Evolutionary conservation across 2,888 invertebrate genomes (phyloP).

Genomic region (Pocota personata): DNA sequence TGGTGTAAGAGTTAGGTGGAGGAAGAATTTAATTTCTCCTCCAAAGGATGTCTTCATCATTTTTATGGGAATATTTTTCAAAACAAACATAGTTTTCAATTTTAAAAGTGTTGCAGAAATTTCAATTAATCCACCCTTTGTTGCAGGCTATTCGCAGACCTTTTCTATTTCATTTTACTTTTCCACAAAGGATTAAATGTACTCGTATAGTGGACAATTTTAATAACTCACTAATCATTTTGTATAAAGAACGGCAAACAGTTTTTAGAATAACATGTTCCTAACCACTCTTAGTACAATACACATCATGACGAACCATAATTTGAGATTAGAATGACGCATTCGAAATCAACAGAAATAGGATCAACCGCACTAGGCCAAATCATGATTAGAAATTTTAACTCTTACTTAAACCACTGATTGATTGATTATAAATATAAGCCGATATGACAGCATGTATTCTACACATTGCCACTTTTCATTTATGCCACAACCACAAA

Average conservation of each 20-base stretch:
- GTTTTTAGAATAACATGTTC: no score
- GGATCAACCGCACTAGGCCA: background rate
- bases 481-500: conserved; percentile 11
- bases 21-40: conserved; percentile 20
- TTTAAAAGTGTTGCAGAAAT: background rate
- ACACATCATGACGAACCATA: background rate
- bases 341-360: background rate
- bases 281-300: no score
- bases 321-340: background rate
- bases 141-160: no score
- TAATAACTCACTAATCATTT: background rate
- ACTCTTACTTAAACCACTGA: conserved; percentile 24
- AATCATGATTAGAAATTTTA: conserved; percentile 40
- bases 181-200: background rate
- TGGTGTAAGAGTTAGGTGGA: conserved; percentile 58
- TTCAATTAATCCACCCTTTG: background rate
- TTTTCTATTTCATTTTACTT: background rate
- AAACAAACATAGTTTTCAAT: conserved; percentile 1
- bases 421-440: conserved; percentile 49
- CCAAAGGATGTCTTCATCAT: conserved; percentile 26
- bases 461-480: conserved; percentile 20
- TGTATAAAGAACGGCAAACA: no score
- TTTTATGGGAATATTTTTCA: background rate
- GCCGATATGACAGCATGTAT: conserved; percentile 24
- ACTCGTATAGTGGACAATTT: background rate